Conservation (phyloP, 2,888 invertebrate species). For the Sycophila texana region DNA sequence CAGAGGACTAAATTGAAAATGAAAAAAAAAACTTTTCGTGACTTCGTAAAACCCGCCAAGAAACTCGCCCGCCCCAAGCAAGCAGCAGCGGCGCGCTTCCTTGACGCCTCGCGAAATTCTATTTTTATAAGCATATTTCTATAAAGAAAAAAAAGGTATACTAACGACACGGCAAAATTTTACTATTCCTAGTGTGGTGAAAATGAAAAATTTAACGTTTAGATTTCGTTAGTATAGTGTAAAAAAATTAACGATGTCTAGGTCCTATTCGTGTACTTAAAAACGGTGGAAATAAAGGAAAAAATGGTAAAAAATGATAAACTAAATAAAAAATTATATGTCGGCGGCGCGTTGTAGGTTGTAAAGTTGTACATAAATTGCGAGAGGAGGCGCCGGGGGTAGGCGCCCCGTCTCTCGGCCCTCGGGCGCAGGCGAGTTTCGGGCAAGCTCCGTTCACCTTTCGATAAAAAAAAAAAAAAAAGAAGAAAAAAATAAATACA, state of each 20-base stretch:
- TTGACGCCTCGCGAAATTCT: slow-evolving; percentile 75
- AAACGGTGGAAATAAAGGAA: slow-evolving; percentile 53
- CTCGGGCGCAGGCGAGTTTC: slow-evolving; percentile 66
- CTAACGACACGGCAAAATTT: slow-evolving; percentile 76
- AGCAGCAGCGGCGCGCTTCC: slow-evolving; percentile 70
- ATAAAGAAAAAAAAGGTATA: slow-evolving; percentile 73
- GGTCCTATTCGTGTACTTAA: slow-evolving; percentile 76
- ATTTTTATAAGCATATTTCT: slow-evolving; percentile 77
- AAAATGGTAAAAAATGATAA: slow-evolving; percentile 60
- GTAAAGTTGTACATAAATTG: slow-evolving; percentile 81
- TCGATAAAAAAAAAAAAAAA: slow-evolving; percentile 35
- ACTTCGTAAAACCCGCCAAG: slow-evolving; percentile 58
- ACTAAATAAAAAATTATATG: slow-evolving; percentile 72
- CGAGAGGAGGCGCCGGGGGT: slow-evolving; percentile 77
- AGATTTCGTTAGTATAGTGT: slow-evolving; percentile 76
- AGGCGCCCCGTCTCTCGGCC: slow-evolving; percentile 67
- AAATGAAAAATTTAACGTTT: slow-evolving; percentile 75
- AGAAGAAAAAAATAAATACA: slow-evolving; percentile 13
- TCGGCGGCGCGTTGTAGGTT: slow-evolving; percentile 75
- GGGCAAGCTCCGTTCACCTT: slow-evolving; percentile 58
- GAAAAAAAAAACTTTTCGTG: slow-evolving; percentile 35
- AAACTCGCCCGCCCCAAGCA: slow-evolving; percentile 69
- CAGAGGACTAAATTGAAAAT: slow-evolving; percentile 19
- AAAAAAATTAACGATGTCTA: slow-evolving; percentile 75
- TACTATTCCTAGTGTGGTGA: slow-evolving; percentile 75